A percentile compares a stretch with the other conserved stretches of the same genome.
phyloP scores from a whole-genome alignment of 2,888 invertebrate species.

The Acrocera orbiculus region DNA sequence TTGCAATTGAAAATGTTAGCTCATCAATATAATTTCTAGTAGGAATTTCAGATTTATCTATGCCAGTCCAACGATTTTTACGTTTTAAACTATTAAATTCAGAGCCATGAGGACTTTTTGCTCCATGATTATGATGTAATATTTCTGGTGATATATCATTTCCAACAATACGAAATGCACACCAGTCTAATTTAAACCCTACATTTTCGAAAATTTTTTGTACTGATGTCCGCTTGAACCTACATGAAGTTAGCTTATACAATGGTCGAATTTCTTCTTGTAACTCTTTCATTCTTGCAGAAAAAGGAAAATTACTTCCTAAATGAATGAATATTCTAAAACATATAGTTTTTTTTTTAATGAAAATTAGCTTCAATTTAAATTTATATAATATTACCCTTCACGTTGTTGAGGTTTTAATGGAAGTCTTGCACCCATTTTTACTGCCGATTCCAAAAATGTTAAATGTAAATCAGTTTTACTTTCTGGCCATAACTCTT shows the following conservation, averaged over 20 bases:
- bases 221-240: constrained; percentile 71
- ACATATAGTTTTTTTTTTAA: too few species aligned
- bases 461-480: constrained; percentile 59
- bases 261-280: constrained; percentile 68
- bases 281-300: constrained; percentile 31
- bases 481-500: constrained; percentile 62
- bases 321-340: constrained; percentile 56
- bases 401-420: constrained; percentile 69
- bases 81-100: constrained; percentile 18
- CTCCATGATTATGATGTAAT: constrained; percentile 25
- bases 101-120: constrained; percentile 12
- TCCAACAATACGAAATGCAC: constrained; percentile 63
- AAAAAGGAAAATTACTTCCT: constrained; percentile 59
- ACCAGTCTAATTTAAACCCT: constrained; percentile 73
- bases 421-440: constrained; percentile 68
- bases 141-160: constrained; percentile 26
- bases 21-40: constrained; percentile 50
- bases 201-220: constrained; percentile 66
- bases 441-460: constrained; percentile 68
- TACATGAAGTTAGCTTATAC: constrained; percentile 59
- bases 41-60: constrained; percentile 42
- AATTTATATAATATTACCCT: too few species aligned
- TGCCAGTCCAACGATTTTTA: constrained; percentile 42
- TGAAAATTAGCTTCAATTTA: too few species aligned
- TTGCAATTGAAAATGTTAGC: constrained; percentile 48